A percentile compares a stretch with the other conserved stretches of the same genome.
These are phyloP conservation scores for Cyclopterus lumpus DNA, from an alignment of 2,797 vertebrate genomes.

Conservation along the genomic window DNA sequence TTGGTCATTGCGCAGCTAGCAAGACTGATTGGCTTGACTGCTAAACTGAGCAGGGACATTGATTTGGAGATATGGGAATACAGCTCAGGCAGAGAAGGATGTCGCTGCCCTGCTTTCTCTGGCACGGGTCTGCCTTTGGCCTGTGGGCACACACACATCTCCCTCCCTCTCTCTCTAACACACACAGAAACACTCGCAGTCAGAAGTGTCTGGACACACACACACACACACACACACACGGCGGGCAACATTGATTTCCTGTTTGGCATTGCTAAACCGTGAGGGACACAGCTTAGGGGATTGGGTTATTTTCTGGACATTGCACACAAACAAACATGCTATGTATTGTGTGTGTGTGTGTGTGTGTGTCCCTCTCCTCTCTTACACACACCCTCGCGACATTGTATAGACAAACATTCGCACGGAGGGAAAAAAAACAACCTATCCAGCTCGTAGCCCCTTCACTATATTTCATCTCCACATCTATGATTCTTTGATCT, in stretches of 20 bases:
- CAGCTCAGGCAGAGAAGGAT: slow-evolving; percentile 45
- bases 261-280: slow-evolving; percentile 72
- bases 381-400: slow-evolving; percentile 24
- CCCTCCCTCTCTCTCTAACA: slow-evolving; percentile 2
- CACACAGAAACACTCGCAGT: slow-evolving; percentile 55
- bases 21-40: slow-evolving; percentile 59
- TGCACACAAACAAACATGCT: slow-evolving; percentile 57
- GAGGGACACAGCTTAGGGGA: slow-evolving; percentile 67
- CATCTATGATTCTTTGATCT: slow-evolving; percentile 32
- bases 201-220: slow-evolving; percentile 62
- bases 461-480: slow-evolving; percentile 39
- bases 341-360: slow-evolving; percentile 26
- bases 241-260: slow-evolving; percentile 77
- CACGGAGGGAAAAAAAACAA: background rate
- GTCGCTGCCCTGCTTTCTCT: slow-evolving; percentile 58
- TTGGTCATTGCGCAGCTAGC: slow-evolving; percentile 47
- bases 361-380: slow-evolving; percentile 11
- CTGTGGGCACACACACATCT: slow-evolving; percentile 49
- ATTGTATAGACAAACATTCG: slow-evolving; percentile 40
- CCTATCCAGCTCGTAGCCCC: slow-evolving; percentile 25
- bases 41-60: slow-evolving; percentile 62
- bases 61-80: slow-evolving; percentile 63
- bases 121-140: slow-evolving; percentile 64
- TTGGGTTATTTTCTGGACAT: slow-evolving; percentile 58
- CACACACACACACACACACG: slow-evolving; percentile 49